Evolutionary conservation across 2,888 invertebrate species (phyloP).

Genomic region (Anorthoa munda): DNA sequence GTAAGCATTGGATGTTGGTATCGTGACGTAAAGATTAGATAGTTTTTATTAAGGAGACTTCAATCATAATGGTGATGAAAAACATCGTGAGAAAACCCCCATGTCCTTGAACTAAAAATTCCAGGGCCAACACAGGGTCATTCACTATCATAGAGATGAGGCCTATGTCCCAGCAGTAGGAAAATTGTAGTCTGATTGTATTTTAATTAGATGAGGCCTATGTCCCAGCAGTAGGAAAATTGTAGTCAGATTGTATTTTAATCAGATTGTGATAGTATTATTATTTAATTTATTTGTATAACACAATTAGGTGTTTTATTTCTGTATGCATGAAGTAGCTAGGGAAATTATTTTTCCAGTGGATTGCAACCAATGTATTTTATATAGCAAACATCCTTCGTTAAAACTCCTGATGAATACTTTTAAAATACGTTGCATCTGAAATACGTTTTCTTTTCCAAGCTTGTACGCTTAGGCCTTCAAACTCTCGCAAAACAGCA

Average conservation of each 20-base stretch:
- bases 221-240: no score
- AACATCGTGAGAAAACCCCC: no score
- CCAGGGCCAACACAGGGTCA: no score
- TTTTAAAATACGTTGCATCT: background rate
- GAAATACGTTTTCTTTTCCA: background rate
- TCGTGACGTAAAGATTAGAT: background rate
- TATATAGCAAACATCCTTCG: background rate
- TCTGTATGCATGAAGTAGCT: background rate
- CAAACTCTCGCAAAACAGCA: conserved; percentile 26
- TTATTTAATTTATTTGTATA: background rate
- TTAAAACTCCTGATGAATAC: background rate
- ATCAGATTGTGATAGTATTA: background rate
- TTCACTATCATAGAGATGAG: no score
- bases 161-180: no score
- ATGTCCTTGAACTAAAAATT: no score
- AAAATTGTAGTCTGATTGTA: no score
- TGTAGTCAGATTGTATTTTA: no score
- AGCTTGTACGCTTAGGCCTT: background rate
- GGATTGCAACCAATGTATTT: background rate
- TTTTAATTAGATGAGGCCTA: background rate
- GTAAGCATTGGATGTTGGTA: background rate
- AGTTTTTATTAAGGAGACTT: no score
- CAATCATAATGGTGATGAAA: no score
- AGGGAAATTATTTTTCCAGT: conserved; percentile 4
- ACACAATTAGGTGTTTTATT: background rate